Evolutionary conservation across 2,797 vertebrate genomes (phyloP), one percentile per base, ranked within the genome.

Genomic region (Hephaestus fuliginosus): DNA sequence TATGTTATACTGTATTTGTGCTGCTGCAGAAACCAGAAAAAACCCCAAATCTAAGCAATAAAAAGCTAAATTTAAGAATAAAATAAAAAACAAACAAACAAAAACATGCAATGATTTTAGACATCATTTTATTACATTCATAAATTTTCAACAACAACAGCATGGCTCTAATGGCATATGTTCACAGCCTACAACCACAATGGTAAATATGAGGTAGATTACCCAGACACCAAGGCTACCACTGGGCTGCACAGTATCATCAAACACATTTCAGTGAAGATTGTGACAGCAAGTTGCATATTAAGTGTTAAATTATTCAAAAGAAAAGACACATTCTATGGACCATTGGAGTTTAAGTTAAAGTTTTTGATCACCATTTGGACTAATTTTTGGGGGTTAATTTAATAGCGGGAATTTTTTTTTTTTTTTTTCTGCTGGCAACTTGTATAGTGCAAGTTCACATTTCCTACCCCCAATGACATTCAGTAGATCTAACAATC

Each of bases 161-260:
- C 90, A 93, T 94, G 93, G 95, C 95, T 96, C 90, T 92, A 96
- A 96, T 94, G 93, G 93, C 95, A 90, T 93, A 92, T 92, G 94
- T 95, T 95, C 94, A 97, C 96, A 95, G 92, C 94, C 94, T 82
- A 92, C 96, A 95, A 93, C 94, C 88, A 89, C 82, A 93, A 93
- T 74, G 83, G 89, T 88, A 96, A 96, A 96, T 91, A 94, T 97
- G 98, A 99, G 98, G 97, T 99, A 99, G 97, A 97, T 94, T 85
- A 95, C 95, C 95, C 95, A 95, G 95, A 96, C 93, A 96, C 96
- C 87, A 84, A 87, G 72, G 88, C 87, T 86, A 87, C 88, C 79
- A 76, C 74, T 53, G 84, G 85, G 88, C 89, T 82, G 87, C 82
- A 84, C 88, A 78, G 80, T 74, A 86, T 81, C 61, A 77, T 81